Evolutionary conservation across 2,797 vertebrate species (phyloP).

Genomic region (Centropyge bicolor): DNA sequence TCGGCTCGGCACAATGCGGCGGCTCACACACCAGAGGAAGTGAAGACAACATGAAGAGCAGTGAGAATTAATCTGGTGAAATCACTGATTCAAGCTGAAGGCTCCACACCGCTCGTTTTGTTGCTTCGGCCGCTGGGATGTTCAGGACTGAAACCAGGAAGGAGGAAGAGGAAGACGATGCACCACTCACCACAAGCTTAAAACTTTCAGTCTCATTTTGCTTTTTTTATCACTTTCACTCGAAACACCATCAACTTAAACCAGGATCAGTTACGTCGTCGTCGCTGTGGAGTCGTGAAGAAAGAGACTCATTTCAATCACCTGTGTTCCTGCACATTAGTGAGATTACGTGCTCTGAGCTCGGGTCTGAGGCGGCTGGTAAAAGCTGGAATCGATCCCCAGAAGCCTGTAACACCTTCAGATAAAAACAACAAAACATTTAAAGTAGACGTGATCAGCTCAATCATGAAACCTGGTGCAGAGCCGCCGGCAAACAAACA

Average conservation of each 20-base stretch:
- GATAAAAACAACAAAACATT: neutral
- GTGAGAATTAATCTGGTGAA: conserved; percentile 10
- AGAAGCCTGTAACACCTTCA: neutral
- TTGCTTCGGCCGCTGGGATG: neutral
- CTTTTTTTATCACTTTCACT: neutral
- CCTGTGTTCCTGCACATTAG: neutral
- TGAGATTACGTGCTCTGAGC: neutral
- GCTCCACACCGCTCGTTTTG: neutral
- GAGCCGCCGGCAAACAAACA: neutral
- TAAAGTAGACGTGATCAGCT: neutral
- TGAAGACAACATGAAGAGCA: conserved; percentile 20
- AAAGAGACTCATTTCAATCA: neutral
- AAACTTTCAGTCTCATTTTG: neutral
- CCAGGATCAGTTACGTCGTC: neutral
- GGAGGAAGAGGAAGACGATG: neutral
- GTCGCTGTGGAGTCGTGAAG: neutral
- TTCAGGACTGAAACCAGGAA: neutral
- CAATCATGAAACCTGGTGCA: neutral
- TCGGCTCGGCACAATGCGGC: conserved; percentile 30
- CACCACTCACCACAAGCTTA: neutral
- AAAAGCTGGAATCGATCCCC: neutral
- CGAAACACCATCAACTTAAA: neutral
- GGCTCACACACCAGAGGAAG: conserved; percentile 22
- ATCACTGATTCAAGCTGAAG: conserved; percentile 41
- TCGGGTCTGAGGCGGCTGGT: neutral